These are phyloP conservation scores for Rotaria macrura DNA, from an alignment of 2,888 invertebrate species.

Conservation along the genomic window DNA sequence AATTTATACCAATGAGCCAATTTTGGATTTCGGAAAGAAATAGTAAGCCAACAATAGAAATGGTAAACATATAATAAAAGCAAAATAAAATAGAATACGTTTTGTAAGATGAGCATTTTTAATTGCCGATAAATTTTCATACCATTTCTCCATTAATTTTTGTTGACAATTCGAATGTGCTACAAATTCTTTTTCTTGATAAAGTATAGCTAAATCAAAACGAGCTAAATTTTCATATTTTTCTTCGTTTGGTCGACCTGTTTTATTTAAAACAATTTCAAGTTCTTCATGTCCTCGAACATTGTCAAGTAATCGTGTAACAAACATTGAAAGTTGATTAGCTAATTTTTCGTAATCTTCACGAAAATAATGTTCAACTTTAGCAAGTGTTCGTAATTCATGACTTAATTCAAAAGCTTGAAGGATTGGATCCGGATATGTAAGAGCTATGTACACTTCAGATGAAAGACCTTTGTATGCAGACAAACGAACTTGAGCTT, in stretches of 20 bases:
- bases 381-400: constrained; percentile 41
- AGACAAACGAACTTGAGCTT: constrained; percentile 44
- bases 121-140: constrained; percentile 39
- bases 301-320: constrained; percentile 43
- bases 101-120: constrained; percentile 37
- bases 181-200: constrained; percentile 47
- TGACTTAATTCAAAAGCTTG: constrained; percentile 43
- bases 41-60: constrained; percentile 41
- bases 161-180: constrained; percentile 48
- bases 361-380: constrained; percentile 39
- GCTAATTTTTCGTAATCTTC: constrained; percentile 43
- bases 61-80: constrained; percentile 41
- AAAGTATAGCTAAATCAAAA: constrained; percentile 43
- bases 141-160: constrained; percentile 44
- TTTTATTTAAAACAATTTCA: constrained; percentile 44
- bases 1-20: constrained; percentile 36
- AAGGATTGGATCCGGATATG: constrained; percentile 45
- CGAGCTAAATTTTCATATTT: constrained; percentile 42
- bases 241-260: constrained; percentile 39
- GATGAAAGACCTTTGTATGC: constrained; percentile 44
- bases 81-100: constrained; percentile 37
- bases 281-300: constrained; percentile 45
- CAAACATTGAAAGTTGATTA: constrained; percentile 42
- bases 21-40: constrained; percentile 42
- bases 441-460: constrained; percentile 46